Evolutionary conservation across 2,888 invertebrate genomes (phyloP), one percentile per base, ranked within the genome.

Genomic region (Lacanobia oleracea): DNA sequence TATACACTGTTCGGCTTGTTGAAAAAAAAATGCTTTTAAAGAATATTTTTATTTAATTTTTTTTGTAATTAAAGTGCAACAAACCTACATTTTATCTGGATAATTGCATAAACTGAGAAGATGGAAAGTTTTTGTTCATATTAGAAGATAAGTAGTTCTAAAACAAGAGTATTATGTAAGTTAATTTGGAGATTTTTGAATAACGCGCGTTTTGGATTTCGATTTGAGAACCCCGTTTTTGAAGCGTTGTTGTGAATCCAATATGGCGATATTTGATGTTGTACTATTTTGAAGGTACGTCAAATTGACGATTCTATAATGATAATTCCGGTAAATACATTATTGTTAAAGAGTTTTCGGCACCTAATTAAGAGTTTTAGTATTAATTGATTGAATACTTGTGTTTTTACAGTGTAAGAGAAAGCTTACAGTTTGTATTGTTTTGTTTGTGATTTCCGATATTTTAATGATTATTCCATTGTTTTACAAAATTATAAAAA

Each of bases 241-340:
- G 94, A 97, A 96, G 97, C 97, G 97, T 97, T 97, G 97, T 97
- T 97, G 97, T 97, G 97, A 96, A 97, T 97, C 96, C 97, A 97
- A 97, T 96, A 97, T 97, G 97, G 97, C 97, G 97, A 94, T 94
- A 95, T 93, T 95, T 95, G 95, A 96, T 96, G 96, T 96, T 96
- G 93, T 94, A 94, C 94, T 95, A 91, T 95, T 96, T 94, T 96
- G 95, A 96, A 95, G 96, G 96, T 95, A 96, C 95, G 96, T 96
- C 96, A 96, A 92, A 95, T 94, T 95, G 95, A 96, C 95, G 95
- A 95, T 94, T 94, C 92, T 94, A 91, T 93, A 91, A 93, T 95
- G 94, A 87, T 92, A 93, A 93, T 91, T 92, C 92, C 92, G 93
- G 94, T 94, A 94, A 95, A 93, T 94, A 94, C 92, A 88, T 88